These are phyloP conservation scores for Euthynnus affinis DNA, from an alignment of 2,797 vertebrate genomes.

Conservation along the genomic window DNA sequence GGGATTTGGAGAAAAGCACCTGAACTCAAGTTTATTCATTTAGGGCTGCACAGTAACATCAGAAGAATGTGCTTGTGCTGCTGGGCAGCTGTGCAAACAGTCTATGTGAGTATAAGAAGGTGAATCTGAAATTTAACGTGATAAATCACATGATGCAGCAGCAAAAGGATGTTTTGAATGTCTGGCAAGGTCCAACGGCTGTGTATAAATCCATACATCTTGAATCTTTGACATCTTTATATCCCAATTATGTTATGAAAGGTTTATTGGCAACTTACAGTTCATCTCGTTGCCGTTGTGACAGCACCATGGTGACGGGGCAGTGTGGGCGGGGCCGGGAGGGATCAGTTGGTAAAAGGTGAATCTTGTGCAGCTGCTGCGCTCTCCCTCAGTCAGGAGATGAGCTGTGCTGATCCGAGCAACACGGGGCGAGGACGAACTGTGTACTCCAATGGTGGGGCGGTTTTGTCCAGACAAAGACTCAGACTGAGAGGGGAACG, in stretches of 20 bases:
- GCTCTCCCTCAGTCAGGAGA: conserved; percentile 87
- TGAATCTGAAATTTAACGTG: background rate
- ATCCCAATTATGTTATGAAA: background rate
- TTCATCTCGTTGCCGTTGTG: conserved; percentile 99
- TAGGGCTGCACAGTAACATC: background rate
- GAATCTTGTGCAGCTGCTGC: conserved; percentile 84
- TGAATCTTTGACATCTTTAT: background rate
- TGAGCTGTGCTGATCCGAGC: conserved; percentile 79
- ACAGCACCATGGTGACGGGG: conserved; percentile 96
- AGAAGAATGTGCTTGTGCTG: conserved; percentile 15
- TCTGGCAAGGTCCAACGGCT: background rate
- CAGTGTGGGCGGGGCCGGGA: conserved; percentile 78
- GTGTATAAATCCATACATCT: background rate
- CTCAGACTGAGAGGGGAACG: conserved; percentile 79
- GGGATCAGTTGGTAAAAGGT: conserved; percentile 66
- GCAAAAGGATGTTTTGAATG: background rate
- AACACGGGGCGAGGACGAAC: conserved; percentile 47
- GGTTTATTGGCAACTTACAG: conserved; percentile 89
- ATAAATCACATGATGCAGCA: conserved; percentile 4
- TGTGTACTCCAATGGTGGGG: conserved; percentile 66
- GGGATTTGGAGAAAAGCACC: background rate
- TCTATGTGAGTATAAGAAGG: background rate
- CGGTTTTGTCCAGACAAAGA: conserved; percentile 71
- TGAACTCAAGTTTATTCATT: background rate
- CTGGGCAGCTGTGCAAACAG: conserved; percentile 1